phyloP scores from a whole-genome alignment of 2,113 vertebrate genomes.

The Paradoxurus hermaphroditus region DNA sequence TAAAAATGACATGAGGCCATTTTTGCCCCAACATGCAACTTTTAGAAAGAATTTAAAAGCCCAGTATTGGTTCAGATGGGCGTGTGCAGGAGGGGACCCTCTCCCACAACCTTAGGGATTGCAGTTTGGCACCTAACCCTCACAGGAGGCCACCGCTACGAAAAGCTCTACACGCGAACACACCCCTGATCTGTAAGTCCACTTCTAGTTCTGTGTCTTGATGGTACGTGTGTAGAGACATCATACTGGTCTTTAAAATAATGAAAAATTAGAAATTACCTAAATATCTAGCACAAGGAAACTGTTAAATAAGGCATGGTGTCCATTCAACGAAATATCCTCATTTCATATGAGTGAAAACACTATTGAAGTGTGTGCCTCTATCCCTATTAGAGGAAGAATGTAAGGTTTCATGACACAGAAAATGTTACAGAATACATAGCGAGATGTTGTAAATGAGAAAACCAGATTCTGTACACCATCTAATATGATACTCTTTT shows the following conservation, averaged over 20 bases:
- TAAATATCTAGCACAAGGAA: background rate
- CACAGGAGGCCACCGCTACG: accelerated
- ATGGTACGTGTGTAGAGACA: background rate
- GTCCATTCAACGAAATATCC: background rate
- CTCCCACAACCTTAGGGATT: too few species aligned
- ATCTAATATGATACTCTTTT: background rate
- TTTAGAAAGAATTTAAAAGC: background rate
- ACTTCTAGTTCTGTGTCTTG: background rate
- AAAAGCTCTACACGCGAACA: accelerated
- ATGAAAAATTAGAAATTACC: background rate
- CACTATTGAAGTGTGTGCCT: too few species aligned
- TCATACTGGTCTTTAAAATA: background rate
- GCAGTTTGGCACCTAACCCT: background rate
- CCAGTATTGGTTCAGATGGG: background rate
- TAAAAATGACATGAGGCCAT: background rate
- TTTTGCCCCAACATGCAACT: background rate
- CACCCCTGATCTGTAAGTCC: too few species aligned
- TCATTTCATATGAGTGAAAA: too few species aligned
- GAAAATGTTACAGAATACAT: background rate
- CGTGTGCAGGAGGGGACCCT: background rate
- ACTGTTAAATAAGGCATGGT: background rate
- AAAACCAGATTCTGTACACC: background rate
- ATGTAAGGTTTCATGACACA: background rate
- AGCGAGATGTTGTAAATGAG: background rate
- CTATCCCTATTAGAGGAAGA: background rate